Percentiles rank a stretch among this genome's conserved stretches.
These are phyloP conservation scores for Miltochrista miniata DNA, from an alignment of 2,888 invertebrate species.

Conservation along the genomic window DNA sequence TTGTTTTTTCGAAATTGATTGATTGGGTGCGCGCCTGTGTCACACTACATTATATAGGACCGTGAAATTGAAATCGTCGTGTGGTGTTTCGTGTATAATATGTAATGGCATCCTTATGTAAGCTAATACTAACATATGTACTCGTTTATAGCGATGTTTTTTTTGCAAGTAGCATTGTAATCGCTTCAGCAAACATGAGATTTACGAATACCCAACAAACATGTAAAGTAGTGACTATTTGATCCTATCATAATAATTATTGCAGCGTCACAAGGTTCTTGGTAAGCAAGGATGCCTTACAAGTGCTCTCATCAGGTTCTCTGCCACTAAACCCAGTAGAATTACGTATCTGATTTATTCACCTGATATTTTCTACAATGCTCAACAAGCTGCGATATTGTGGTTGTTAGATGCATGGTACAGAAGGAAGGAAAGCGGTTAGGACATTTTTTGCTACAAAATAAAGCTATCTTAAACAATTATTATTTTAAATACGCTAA, in stretches of 20 bases:
- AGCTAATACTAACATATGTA: too few relatives aligned
- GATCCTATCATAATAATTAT: conserved; percentile 23
- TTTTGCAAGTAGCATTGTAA: too few relatives aligned
- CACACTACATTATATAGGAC: too few relatives aligned
- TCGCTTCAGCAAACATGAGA: neutral
- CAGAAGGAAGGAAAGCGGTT: neutral
- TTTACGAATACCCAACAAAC: neutral
- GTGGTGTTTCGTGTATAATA: too few relatives aligned
- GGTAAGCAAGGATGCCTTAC: conserved; percentile 32
- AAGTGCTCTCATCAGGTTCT: conserved; percentile 31
- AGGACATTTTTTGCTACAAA: neutral
- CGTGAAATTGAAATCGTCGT: too few relatives aligned
- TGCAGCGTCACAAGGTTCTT: neutral
- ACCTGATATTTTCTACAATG: conserved; percentile 37
- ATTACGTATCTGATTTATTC: conserved; percentile 46
- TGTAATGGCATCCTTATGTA: too few relatives aligned
- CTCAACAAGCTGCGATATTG: conserved; percentile 30
- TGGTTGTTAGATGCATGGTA: conserved; percentile 10
- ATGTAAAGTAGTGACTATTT: neutral
- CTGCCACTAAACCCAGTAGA: conserved; percentile 35
- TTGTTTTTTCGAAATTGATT: too few relatives aligned
- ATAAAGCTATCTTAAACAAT: too few relatives aligned
- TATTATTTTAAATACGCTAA: too few relatives aligned
- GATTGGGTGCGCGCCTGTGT: too few relatives aligned
- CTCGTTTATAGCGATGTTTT: too few relatives aligned